Evolutionary conservation across 1,140 invertebrate genomes (phyloP).

Genomic region (Chlorops oryzae): DNA sequence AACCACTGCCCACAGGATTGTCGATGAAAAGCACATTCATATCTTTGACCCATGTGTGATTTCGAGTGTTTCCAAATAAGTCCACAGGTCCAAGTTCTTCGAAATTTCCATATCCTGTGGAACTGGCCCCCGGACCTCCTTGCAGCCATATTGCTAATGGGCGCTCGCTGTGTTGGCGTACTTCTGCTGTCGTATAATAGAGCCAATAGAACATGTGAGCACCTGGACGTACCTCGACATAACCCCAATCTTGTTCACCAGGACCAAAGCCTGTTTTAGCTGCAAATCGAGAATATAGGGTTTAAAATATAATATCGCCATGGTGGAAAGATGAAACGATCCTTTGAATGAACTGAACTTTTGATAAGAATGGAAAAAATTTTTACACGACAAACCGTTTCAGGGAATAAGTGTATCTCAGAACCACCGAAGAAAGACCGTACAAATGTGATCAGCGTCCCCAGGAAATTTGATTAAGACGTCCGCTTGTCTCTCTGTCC

Average conservation of each 20-base stretch:
- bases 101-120: slow-evolving; percentile 74
- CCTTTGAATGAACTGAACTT: too few species aligned
- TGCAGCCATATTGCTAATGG: slow-evolving; percentile 77
- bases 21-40: slow-evolving; percentile 83
- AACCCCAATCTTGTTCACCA: slow-evolving; percentile 65
- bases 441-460: too few species aligned
- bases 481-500: too few species aligned
- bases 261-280: slow-evolving; percentile 50
- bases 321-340: too few species aligned
- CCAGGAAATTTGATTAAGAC: too few species aligned
- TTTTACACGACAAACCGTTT: too few species aligned
- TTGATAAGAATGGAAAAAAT: too few species aligned
- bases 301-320: too few species aligned
- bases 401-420: too few species aligned
- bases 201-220: slow-evolving; percentile 83
- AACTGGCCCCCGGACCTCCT: slow-evolving; percentile 69
- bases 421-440: too few species aligned
- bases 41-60: slow-evolving; percentile 69
- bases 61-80: slow-evolving; percentile 57
- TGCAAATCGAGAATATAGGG: too few species aligned
- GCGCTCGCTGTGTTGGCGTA: slow-evolving; percentile 54
- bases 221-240: slow-evolving; percentile 59
- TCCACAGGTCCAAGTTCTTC: slow-evolving; percentile 69
- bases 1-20: slow-evolving; percentile 83
- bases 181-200: slow-evolving; percentile 62